Conservation (phyloP, 2,888 invertebrate genomes). For the Drosophila borborema region DNA sequence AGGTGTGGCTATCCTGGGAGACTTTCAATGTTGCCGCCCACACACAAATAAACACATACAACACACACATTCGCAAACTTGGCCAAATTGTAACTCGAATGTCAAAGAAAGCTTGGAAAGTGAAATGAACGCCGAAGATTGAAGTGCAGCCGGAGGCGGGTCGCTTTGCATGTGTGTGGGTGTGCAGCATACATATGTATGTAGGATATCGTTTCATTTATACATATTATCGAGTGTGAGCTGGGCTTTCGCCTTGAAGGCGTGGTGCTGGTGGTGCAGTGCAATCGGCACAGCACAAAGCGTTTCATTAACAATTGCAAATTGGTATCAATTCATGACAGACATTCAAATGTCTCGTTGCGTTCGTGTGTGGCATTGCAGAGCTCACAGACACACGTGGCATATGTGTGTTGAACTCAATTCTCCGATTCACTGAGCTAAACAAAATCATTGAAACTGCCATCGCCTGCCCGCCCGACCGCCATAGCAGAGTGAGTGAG, state of each 20-base stretch:
- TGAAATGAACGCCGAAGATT: constrained; percentile 70
- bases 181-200: not conserved
- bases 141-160: constrained; percentile 51
- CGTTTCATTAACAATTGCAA: constrained; percentile 82
- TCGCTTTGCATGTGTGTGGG: not conserved
- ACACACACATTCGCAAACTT: constrained; percentile 43
- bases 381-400: constrained; percentile 19
- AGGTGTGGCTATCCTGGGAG: constrained; percentile 14
- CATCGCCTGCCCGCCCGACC: constrained; percentile 48
- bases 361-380: constrained; percentile 38
- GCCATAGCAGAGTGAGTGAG: not conserved
- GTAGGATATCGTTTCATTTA: constrained; percentile 12
- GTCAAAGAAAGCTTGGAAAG: constrained; percentile 78
- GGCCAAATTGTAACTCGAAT: constrained; percentile 74
- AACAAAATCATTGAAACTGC: constrained; percentile 83
- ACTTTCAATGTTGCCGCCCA: constrained; percentile 25
- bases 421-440: constrained; percentile 82
- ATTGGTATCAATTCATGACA: constrained; percentile 80
- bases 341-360: constrained; percentile 61
- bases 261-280: constrained; percentile 41
- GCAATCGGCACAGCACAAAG: constrained; percentile 78
- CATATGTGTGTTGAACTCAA: constrained; percentile 60
- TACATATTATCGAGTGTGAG: constrained; percentile 28
- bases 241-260: constrained; percentile 22
- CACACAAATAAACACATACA: constrained; percentile 22